Base-by-base conservation (phyloP, 2,888 invertebrate genomes). In the Helicoverpa assulta region DNA sequence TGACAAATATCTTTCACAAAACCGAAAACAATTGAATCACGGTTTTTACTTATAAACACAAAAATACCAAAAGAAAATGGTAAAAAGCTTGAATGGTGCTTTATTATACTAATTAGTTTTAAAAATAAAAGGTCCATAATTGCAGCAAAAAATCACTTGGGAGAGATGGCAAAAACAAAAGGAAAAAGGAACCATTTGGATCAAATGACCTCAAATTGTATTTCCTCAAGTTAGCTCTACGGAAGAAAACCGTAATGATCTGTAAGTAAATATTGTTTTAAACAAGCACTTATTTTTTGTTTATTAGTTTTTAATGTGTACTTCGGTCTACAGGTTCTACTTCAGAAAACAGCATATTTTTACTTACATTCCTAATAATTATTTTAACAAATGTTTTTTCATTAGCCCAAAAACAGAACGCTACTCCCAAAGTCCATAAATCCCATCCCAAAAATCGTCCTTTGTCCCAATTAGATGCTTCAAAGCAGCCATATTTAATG, bases 81-180 rank as follows among this genome's bases (percentile, higher is more conserved):
- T 16, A 18, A 21, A 37, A 56, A 10, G 21, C 37, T 56, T 52
- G 1, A 43, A 43, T 52, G 21, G n/a, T 51, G 12, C 29, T 55
- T 50, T 26, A 66, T 47, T 37, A 29, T 21, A 12, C 40, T 58
- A 63, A 70, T 70, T 63, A 66, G 47, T 60, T 54, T 21, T 16
- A 8, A 53, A 26, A 53, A 56, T 43, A 54, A 71, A 67, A 60
- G 37, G 26, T 29, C 33, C 37, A 56, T 76, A 63, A 76, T 57
- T 63, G 51, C 18, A 65, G 57, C 50, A 69, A 65, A 76, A 70
- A 62, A 60, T 58, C 51, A 50, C 53, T 60, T 52, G 14, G 26
- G 37, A 10, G 43, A 40, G 21, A 64, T 56, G n/a, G 29, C 55
- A 43, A 40, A 47, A 58, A 56, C 33, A 50, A 67, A 74, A 59